Base-by-base conservation (phyloP, 2,797 vertebrate genomes). In the Sciurus carolinensis region DNA sequence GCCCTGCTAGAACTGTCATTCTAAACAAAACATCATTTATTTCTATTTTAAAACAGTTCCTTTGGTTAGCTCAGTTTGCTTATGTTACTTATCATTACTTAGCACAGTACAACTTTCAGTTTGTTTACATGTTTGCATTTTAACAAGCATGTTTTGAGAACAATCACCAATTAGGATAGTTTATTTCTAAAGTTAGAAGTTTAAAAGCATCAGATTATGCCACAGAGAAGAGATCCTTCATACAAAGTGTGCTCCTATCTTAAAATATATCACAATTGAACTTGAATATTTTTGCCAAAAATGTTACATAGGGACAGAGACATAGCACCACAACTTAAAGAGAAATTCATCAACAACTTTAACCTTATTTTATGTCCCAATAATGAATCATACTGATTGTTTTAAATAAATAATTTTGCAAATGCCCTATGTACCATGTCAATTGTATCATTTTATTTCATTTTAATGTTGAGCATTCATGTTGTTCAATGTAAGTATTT, bases 391-490 rank as follows among this genome's bases (percentile, higher is more conserved):
- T 33, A 42, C 4, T 64, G 17, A 9, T 30, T 59, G 4, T 20
- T 50, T 9, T 77, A 69, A 92, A 57, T 13, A 26, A 85, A 24
- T 30, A 3, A 24, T 28, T 47, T 87, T 77, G 52, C 10, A 92
- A 80, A 62, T 54, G 30, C 4, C 86, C 26, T 86, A 67, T 14
- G 28, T 81, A 26, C 69, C 24, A 28, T 67, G 12, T 87, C 72
- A 67, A n/a, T 5, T n/a, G 30, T 7, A 71, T n/a, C 11, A 28
- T 64, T 92, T 86, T 20, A 76, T 69, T 57, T 84, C 15, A 44
- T 71, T 91, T 91, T 90, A 96, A 71, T 39, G 36, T 18, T 67
- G 92, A 82, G 33, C 22, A 42, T 62, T 28, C n/a, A 57, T 39
- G 12, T 54, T 8, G 39, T 81, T 80, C 8, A 69, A 39, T 20